Percentiles rank a stretch among this genome's conserved stretches.
Evolutionary conservation across 2,888 invertebrate genomes (phyloP).

Genomic region (Brenthis ino): DNA sequence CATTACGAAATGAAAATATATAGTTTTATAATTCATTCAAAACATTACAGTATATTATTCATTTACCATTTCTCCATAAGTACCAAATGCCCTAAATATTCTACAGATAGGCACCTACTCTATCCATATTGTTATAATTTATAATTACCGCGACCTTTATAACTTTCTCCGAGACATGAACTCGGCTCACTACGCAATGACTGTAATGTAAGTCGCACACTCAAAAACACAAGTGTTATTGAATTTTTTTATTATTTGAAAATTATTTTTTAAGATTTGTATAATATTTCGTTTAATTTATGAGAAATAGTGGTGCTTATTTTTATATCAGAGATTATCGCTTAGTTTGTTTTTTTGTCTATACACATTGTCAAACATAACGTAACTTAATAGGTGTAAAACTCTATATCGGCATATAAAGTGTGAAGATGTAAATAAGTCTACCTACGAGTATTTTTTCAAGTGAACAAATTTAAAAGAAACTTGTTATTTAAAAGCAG

Average conservation of each 20-base stretch:
- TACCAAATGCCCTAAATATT: not conserved
- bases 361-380: no score
- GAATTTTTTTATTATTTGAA: not conserved
- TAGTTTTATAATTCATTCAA: not conserved
- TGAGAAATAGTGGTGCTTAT: not conserved
- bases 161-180: slow-evolving; percentile 65
- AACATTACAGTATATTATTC: not conserved
- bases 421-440: no score
- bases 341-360: no score
- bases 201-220: slow-evolving; percentile 45
- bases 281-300: not conserved
- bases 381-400: no score
- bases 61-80: not conserved
- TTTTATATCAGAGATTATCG: no score
- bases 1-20: no score
- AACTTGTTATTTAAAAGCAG: no score
- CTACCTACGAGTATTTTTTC: no score
- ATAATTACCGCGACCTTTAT: slow-evolving; percentile 61
- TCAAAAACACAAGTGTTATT: slow-evolving; percentile 37
- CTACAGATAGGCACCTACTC: not conserved
- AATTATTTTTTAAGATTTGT: not conserved
- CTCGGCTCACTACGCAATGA: slow-evolving; percentile 49
- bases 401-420: no score
- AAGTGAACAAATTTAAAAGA: no score
- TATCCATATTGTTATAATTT: slow-evolving; percentile 38